Evolutionary conservation across 2,113 vertebrate genomes (phyloP).

Genomic region (Micronycteris hirsuta): DNA sequence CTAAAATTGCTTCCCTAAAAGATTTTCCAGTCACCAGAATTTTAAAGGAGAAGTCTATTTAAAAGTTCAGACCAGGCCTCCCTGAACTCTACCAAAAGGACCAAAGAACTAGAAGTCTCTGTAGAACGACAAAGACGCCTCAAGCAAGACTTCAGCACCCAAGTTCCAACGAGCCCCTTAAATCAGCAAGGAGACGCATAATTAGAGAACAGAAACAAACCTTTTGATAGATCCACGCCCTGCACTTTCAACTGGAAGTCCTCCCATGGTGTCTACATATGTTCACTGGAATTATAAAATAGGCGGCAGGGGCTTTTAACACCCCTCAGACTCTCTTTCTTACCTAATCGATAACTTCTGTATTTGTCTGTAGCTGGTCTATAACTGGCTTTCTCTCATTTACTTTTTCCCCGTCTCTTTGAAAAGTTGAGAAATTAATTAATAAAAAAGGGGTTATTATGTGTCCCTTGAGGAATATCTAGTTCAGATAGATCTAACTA

Average conservation of each 20-base stretch:
- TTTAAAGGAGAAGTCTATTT: background rate
- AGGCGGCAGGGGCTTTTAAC: background rate
- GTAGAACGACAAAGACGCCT: background rate
- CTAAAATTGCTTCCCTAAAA: constrained; percentile 8
- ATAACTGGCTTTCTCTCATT: background rate
- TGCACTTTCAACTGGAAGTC: background rate
- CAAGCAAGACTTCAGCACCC: background rate
- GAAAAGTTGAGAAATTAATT: background rate
- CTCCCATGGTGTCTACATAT: background rate
- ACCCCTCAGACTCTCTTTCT: background rate
- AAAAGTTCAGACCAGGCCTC: background rate
- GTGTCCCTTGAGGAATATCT: background rate
- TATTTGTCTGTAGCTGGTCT: background rate
- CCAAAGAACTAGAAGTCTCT: background rate
- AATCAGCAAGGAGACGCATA: background rate
- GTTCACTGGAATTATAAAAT: background rate
- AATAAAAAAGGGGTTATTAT: background rate
- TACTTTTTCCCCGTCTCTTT: background rate
- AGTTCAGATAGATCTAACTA: background rate
- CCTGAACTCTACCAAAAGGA: background rate
- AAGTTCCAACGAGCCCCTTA: background rate
- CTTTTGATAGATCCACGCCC: background rate
- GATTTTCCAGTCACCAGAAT: background rate
- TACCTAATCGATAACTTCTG: background rate
- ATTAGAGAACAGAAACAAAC: background rate